Evolutionary conservation across 92 coral and sea anemone genomes (phyloP).

Genomic region (Epizoanthus stellaris): DNA sequence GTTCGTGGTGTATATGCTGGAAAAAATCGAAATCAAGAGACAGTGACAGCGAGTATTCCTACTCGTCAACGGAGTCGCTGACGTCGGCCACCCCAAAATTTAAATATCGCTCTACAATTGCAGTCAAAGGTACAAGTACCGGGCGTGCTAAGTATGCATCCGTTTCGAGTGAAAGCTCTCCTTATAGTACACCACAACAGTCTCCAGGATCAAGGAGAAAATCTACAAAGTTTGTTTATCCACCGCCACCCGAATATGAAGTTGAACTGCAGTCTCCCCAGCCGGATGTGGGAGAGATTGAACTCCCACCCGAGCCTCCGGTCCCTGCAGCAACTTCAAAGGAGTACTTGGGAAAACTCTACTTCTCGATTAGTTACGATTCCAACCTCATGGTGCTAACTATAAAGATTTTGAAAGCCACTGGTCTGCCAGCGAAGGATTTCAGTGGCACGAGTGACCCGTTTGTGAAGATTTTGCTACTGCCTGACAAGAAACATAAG

Average conservation of each 20-base stretch:
- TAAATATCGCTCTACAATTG: constrained; percentile 3
- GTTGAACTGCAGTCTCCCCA: constrained; percentile 72
- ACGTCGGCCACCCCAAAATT: constrained; percentile 20
- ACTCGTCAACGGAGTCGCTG: constrained; percentile 74
- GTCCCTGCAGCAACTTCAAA: constrained; percentile 63
- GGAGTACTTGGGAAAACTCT: constrained; percentile 87
- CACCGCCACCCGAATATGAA: constrained; percentile 82
- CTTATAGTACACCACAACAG: constrained; percentile 45
- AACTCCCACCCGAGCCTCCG: constrained; percentile 89
- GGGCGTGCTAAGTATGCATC: constrained; percentile 47
- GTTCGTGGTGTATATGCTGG: constrained; percentile 91
- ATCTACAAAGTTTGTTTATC: constrained; percentile 82
- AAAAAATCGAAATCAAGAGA: constrained; percentile 64
- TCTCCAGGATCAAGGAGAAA: constrained; percentile 72
- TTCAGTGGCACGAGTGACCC: constrained; percentile 99
- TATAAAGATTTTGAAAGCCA: constrained; percentile 87
- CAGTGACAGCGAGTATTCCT: constrained; percentile 54
- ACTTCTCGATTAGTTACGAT: constrained; percentile 88
- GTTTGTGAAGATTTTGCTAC: constrained; percentile 88
- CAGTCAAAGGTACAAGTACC: constrained; percentile 2
- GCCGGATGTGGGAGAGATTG: constrained; percentile 68
- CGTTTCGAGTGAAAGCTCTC: constrained; percentile 57
- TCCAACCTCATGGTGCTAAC: constrained; percentile 79
- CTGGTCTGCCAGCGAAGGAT: constrained; percentile 94
- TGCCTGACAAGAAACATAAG: constrained; percentile 95